A percentile compares a stretch with the other conserved stretches of the same genome.
Evolutionary conservation across 1,140 invertebrate species (phyloP).

Genomic region (Potamilus streckersoni): DNA sequence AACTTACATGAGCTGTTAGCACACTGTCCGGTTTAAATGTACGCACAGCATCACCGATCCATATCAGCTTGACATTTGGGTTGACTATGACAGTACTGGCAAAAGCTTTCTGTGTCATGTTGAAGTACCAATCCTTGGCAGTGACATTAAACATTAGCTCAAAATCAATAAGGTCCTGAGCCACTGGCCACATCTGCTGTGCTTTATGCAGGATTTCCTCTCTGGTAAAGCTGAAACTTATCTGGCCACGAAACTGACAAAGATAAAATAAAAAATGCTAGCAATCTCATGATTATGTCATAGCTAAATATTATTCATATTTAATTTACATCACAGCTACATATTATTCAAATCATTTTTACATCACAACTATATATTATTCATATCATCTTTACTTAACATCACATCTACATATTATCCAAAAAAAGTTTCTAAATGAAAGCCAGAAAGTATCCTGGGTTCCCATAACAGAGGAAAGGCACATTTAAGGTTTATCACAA

Average conservation of each 20-base stretch:
- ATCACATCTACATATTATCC: no score
- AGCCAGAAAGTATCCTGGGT: no score
- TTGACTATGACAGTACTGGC: constrained; percentile 89
- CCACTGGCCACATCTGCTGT: constrained; percentile 50
- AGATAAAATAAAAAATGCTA: constrained; percentile 7
- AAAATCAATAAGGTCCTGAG: constrained; percentile 70
- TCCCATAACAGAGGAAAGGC: no score
- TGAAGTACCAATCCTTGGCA: constrained; percentile 89
- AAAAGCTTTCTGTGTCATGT: constrained; percentile 85
- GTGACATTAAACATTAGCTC: constrained; percentile 81
- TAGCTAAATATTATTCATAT: not conserved
- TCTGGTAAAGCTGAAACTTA: constrained; percentile 87
- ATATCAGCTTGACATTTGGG: constrained; percentile 82
- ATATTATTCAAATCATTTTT: no score
- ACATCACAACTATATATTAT: no score
- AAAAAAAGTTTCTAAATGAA: no score
- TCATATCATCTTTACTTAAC: no score
- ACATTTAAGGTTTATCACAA: no score
- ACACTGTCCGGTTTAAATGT: constrained; percentile 95
- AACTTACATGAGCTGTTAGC: constrained; percentile 77
- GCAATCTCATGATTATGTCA: not conserved
- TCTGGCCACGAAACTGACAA: constrained; percentile 86
- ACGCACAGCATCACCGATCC: constrained; percentile 89
- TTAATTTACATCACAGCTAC: no score
- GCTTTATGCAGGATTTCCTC: constrained; percentile 79